Percentiles rank a stretch among this genome's conserved stretches.
Conservation (phyloP, 2,113 vertebrate genomes). For the Manacus vitellinus region DNA sequence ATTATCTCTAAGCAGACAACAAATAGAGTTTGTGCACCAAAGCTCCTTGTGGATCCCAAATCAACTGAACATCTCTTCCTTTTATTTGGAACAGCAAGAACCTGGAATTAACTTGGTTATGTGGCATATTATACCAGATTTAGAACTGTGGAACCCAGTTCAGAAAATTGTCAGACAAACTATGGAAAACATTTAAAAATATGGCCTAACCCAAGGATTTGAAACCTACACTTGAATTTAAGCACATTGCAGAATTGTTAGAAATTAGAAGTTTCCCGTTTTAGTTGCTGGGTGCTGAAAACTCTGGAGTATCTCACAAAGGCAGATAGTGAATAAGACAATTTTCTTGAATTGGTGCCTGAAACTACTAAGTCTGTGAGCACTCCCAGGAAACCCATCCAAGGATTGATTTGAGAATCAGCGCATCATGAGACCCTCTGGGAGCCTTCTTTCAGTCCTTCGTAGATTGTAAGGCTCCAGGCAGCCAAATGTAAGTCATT, state of each 20-base stretch:
- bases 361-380: conserved; percentile 14
- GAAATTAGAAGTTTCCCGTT: not conserved
- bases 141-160: not conserved
- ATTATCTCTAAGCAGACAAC: not conserved
- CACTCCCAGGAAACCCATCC: conserved; percentile 16
- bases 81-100: not conserved
- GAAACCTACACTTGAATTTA: not conserved
- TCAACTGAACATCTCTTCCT: not conserved
- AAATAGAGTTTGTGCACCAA: not conserved
- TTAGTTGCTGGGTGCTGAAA: not conserved
- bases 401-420: conserved; percentile 56
- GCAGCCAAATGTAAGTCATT: conserved; percentile 48
- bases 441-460: conserved; percentile 40
- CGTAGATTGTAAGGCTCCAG: conserved; percentile 36
- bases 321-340: not conserved
- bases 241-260: not conserved
- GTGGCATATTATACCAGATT: not conserved
- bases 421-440: conserved; percentile 38
- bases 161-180: not conserved
- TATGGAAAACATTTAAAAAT: not conserved
- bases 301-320: not conserved
- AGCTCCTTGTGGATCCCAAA: not conserved
- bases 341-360: conserved; percentile 29
- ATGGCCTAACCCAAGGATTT: not conserved
- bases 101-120: not conserved